Conservation (phyloP, 2,888 invertebrate genomes). For the Caenorhabditis afra region DNA sequence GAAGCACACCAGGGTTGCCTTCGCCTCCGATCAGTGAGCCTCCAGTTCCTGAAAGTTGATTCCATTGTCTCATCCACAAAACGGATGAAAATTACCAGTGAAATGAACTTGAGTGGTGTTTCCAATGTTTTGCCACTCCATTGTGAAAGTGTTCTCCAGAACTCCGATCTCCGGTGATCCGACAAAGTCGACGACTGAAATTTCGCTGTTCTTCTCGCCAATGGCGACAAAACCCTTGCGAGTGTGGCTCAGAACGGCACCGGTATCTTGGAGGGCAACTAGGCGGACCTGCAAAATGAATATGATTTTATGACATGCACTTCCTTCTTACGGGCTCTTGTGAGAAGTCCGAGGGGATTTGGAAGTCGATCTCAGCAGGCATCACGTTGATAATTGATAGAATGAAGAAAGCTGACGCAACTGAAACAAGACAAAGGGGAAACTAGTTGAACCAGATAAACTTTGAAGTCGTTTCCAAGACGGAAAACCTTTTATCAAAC, state of each 20-base stretch:
- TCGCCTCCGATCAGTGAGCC: constrained; percentile 71
- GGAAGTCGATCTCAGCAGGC: constrained; percentile 19
- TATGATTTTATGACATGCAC: background rate
- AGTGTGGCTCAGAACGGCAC: constrained; percentile 25
- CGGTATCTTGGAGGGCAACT: constrained; percentile 41
- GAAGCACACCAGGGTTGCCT: constrained; percentile 74
- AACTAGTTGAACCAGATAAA: constrained; percentile 22
- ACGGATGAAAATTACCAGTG: constrained; percentile 32
- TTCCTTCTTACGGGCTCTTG: constrained; percentile 17
- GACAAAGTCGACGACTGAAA: constrained; percentile 42
- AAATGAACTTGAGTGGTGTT: constrained; percentile 70
- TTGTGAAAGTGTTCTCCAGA: constrained; percentile 63
- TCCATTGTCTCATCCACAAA: background rate
- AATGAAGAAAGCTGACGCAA: background rate
- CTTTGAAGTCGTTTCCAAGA: background rate
- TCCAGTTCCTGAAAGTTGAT: constrained; percentile 43
- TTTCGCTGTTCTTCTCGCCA: constrained; percentile 16
- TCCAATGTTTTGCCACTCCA: constrained; percentile 69
- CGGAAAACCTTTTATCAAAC: too few species aligned
- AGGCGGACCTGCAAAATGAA: constrained; percentile 30
- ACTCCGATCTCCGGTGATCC: constrained; percentile 44
- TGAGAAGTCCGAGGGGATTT: constrained; percentile 41
- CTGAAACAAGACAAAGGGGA: too few species aligned
- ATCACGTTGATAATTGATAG: constrained; percentile 7
- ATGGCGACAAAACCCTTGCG: constrained; percentile 25